Evolutionary conservation across 2,797 vertebrate genomes (phyloP).

Genomic region (Dallia pectoralis): DNA sequence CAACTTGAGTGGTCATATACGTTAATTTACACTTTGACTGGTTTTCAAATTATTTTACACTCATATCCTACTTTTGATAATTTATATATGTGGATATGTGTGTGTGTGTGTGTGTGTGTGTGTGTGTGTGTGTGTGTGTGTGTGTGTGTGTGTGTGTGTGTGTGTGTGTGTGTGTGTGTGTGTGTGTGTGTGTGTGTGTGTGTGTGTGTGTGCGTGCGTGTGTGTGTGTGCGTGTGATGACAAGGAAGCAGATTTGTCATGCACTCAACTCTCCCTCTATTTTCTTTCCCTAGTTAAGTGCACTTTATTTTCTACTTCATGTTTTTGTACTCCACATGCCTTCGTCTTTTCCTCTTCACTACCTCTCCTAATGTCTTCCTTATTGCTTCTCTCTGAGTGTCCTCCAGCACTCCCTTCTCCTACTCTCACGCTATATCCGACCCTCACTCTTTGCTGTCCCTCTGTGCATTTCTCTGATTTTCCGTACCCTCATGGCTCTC

Average conservation of each 20-base stretch:
- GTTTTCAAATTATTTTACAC: too few species aligned
- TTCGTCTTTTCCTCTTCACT: neutral
- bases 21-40: too few species aligned
- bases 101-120: too few species aligned
- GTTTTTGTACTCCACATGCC: conserved; percentile 11
- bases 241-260: conserved; percentile 54
- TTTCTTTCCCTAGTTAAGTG: conserved; percentile 13
- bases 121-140: neutral
- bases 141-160: neutral
- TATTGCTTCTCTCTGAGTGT: conserved; percentile 2
- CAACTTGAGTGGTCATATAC: too few species aligned
- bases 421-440: too few species aligned
- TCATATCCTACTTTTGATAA: too few species aligned
- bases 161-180: conserved; percentile 12
- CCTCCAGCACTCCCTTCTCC: too few species aligned
- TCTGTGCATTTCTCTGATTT: too few species aligned
- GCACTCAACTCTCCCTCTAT: conserved; percentile 11
- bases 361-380: conserved; percentile 2
- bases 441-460: too few species aligned
- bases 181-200: conserved; percentile 7
- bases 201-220: conserved; percentile 1
- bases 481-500: too few species aligned
- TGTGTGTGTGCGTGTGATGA: neutral
- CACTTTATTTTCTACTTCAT: conserved; percentile 4
- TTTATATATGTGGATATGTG: neutral